Evolutionary conservation across 2,888 invertebrate genomes (phyloP).

Genomic region (Cryptocephalus primarius): DNA sequence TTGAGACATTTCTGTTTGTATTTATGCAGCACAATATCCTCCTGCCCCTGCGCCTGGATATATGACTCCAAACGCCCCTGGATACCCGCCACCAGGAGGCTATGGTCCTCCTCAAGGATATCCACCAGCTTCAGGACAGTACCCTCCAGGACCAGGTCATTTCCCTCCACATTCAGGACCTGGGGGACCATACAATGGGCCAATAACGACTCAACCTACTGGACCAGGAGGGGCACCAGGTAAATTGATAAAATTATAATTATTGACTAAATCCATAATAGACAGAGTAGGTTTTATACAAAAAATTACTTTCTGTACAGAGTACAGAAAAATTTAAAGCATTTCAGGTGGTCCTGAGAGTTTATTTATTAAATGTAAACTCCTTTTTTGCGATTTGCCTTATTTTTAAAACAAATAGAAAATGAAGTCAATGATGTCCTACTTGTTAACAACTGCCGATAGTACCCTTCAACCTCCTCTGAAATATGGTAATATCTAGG

Average conservation of each 20-base stretch:
- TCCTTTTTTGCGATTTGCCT: too few species aligned
- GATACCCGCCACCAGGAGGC: slow-evolving; percentile 17
- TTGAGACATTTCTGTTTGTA: background rate
- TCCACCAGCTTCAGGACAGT: slow-evolving; percentile 19
- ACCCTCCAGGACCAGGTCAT: slow-evolving; percentile 20
- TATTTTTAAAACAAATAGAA: too few species aligned
- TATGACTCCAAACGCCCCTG: slow-evolving; percentile 20
- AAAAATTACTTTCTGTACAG: too few species aligned
- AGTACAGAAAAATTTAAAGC: too few species aligned
- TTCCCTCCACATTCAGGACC: slow-evolving; percentile 17
- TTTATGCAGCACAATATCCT: slow-evolving; percentile 16
- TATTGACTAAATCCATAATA: background rate
- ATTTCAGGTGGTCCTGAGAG: too few species aligned
- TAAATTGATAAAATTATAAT: slow-evolving; percentile 7
- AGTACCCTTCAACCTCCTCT: too few species aligned
- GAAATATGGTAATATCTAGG: too few species aligned
- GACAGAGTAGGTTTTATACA: too few species aligned
- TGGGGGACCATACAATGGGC: slow-evolving; percentile 32
- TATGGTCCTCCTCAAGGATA: slow-evolving; percentile 21
- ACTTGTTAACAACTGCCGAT: too few species aligned
- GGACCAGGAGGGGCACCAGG: slow-evolving; percentile 11
- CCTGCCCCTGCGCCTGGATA: slow-evolving; percentile 20
- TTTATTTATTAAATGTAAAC: too few species aligned
- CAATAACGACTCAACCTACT: slow-evolving; percentile 27
- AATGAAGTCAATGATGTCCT: too few species aligned